Base-by-base conservation (phyloP, 2,888 invertebrate genomes). In the Patella pellucida region DNA sequence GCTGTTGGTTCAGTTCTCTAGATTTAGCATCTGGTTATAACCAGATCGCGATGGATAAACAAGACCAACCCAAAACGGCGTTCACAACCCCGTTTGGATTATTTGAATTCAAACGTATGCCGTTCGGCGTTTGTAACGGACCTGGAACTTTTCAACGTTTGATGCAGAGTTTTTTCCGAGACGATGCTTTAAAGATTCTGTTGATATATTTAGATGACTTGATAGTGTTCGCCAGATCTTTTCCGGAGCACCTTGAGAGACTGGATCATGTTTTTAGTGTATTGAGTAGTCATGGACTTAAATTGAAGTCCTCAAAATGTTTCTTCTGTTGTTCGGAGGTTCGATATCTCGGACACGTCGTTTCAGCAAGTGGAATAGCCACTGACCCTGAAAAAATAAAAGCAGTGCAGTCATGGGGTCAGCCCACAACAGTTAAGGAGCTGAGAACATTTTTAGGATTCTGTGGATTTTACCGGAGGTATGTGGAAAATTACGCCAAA, bases 361-460 rank as follows among this genome's bases (percentile, higher is more conserved):
- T 76, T 5, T 71, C 73, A 14, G 69, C 51, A 5, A 67, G 68
- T 5, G 74, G 76, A 54, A 71, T 74, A 12, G 3, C 16, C 1
- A 73, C 77, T 2, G 77, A 77, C 23, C 69, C 52, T 4, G 74
- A 74, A 1, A 74, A 74, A 67, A 51, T 73, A 1, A 52, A 52
- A 51, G 54, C 68, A 7, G 73, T 74, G 41, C 4, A 23, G 31
- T n/a, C 27, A 9, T 76, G 71, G 70, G 67, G 70, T 5, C 54
- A 19, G 11, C 73, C 73, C 5, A 62, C 15, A 7, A 69, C 70
- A 9, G 1, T 69, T 3, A 76, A 74, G 16, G 69, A 73, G 9
- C 54, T 76, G 51, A 23, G 73, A 16, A 62, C 71, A n/a, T 71
- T 72, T 41, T 50, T 78, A 19, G 76, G 71, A 15, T 71, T 76